Evolutionary conservation across 2,797 vertebrate species (phyloP), one percentile per base, ranked within the genome.

Genomic region (Xerus rutilus): DNA sequence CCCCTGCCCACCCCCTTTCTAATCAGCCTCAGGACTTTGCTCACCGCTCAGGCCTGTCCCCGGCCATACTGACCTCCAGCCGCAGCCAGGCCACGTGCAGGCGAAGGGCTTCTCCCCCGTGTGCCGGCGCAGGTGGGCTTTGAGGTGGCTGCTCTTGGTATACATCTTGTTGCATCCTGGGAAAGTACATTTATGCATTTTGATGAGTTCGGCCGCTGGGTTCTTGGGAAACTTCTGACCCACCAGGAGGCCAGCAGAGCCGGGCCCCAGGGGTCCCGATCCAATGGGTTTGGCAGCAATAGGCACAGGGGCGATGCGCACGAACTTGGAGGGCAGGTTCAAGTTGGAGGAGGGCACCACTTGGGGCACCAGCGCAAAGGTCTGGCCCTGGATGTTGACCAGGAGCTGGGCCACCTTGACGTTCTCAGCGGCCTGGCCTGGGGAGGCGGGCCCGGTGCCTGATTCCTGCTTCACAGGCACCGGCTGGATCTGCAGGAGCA

Each of bases 101-200:
- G 99, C 99, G 28, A 99, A 99, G 14, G 99, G 99, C 97, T 99
- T 99, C 98, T 99, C 99, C 79, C 99, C 99, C 0, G 99, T 99
- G 98, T 99, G 99, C 96, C 99, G 99, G 97, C 99, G 99, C 97
- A 99, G 99, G 97, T 99, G 99, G 57, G 99, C 99, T 98, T 99
- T 99, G 96, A 99, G 99, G 96, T 99, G 99, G 98, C 99, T 99
- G 98, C 99, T 99, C 98, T 99, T 99, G 21, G 99, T 99, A 98
- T 99, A 99, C 99, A 99, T 99, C 99, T 99, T 99, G 98, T 98
- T 99, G 98, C 99, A 99, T 93, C 99, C 99, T 0, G 99, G 99
- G 96, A 99, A 99, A 98, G 99, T 99, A 97, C 99, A 99, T 98
- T 99, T 99, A 98, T 99, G 99, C 99, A 99, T 99, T 99, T 99